Percentiles rank a stretch among this genome's conserved stretches.
phyloP scores from a whole-genome alignment of 2,797 vertebrate species.

The Sciurus carolinensis region DNA sequence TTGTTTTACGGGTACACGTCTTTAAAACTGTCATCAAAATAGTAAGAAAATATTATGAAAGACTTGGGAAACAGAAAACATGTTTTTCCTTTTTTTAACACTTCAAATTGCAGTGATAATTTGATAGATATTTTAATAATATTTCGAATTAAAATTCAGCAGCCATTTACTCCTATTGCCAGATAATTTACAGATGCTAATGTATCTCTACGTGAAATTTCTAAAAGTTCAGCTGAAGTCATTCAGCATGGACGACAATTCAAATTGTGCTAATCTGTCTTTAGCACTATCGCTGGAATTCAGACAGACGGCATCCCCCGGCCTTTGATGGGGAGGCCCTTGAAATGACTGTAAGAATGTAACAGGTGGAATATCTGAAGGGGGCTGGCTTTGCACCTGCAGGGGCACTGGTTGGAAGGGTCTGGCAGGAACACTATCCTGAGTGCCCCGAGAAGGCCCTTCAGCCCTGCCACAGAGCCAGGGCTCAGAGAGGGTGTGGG shows the following conservation, averaged over 20 bases:
- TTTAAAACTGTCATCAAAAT: slow-evolving; percentile 37
- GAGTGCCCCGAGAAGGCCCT: neutral
- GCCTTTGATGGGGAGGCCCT: slow-evolving; percentile 35
- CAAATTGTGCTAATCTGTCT: neutral
- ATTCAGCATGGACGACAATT: neutral
- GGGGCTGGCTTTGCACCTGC: neutral
- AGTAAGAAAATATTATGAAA: slow-evolving; percentile 15
- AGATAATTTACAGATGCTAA: slow-evolving; percentile 65
- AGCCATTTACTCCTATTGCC: slow-evolving; percentile 39
- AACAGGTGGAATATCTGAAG: neutral
- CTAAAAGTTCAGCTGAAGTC: slow-evolving; percentile 48
- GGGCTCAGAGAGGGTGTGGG: neutral
- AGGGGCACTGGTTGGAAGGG: neutral
- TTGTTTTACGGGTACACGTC: slow-evolving; percentile 13
- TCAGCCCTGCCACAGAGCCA: neutral
- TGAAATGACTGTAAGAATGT: neutral
- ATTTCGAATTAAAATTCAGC: slow-evolving; percentile 67
- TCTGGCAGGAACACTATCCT: accelerated
- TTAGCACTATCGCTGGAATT: neutral
- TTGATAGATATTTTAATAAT: slow-evolving; percentile 54
- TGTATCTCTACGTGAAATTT: slow-evolving; percentile 9
- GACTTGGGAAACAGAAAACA: neutral
- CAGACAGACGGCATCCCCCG: neutral
- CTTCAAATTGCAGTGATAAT: slow-evolving; percentile 63
- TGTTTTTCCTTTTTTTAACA: slow-evolving; percentile 7